Base-by-base conservation (phyloP, 2,113 vertebrate genomes). In the Protomyctophum bolini region DNA sequence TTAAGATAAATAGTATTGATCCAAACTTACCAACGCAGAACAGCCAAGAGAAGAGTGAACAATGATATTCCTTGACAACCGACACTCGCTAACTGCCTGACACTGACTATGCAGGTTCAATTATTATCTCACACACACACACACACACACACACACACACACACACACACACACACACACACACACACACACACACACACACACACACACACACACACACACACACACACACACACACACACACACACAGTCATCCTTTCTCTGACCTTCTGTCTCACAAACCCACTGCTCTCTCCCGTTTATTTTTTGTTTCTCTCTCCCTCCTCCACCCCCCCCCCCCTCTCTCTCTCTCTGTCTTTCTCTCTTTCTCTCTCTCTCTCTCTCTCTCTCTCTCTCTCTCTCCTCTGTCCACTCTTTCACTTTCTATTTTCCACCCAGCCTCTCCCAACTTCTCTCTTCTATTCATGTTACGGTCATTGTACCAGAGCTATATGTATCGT, bases 21-120 rank as follows among this genome's bases (percentile, higher is more conserved):
- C 7, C 10, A 0, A 60, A 86, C 86, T 86, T 66, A 86, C 82
- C 86, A 10, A 58, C 10, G 68, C 61, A 46, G 68, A 64, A 28
- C n/a, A 21, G 29, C 51, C 0, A 60, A 58, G 15, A 1, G 6
- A 41, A 29, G 71, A 52, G 74, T 54, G 11, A 6, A 6, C 33
- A 41, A 41, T 41, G 33, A 41, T 41, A 41, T 41, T 41, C 33
- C 1, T 2, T 12, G 51, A 11, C n/a, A 10, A 54, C 51, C 1
- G n/a, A 54, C 10, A 15, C 68, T 58, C 51, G 48, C 21, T 33
- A 51, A 70, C 10, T 10, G 4, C 21, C 63, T 54, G 51, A 6
- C 12, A 54, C 51, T 58, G 58, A 1, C 8, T 7, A 47, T 14
- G 63, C 56, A 41, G 1, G 33, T 41, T 41, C 33, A 58, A 58